Percentiles rank a stretch among this genome's conserved stretches.
Evolutionary conservation across 2,888 invertebrate species (phyloP).

Genomic region (Tetheella fluctuosa): DNA sequence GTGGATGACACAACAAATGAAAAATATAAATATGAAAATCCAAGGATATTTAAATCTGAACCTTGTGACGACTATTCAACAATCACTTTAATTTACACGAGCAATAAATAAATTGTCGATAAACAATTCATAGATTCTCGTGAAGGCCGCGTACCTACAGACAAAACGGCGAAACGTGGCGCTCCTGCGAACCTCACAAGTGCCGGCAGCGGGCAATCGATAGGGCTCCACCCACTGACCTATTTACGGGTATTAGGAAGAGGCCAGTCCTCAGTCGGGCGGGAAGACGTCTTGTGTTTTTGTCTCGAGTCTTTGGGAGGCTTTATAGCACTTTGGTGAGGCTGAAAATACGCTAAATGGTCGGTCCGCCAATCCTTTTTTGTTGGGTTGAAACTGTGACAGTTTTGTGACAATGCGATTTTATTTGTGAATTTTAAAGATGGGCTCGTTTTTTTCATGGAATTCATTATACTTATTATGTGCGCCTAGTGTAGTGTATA

Average conservation of each 20-base stretch:
- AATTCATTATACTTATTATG: neutral
- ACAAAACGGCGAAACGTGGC: constrained; percentile 20
- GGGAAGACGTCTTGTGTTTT: constrained; percentile 38
- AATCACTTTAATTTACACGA: constrained; percentile 17
- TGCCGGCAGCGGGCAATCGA: constrained; percentile 67
- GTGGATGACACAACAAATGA: too few relatives aligned
- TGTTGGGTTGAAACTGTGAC: constrained; percentile 7
- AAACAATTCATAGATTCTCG: constrained; percentile 43
- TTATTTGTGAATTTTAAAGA: neutral
- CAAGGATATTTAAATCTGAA: neutral
- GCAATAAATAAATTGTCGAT: constrained; percentile 26
- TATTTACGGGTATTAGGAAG: constrained; percentile 69
- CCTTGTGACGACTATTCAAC: neutral
- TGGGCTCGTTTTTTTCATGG: neutral
- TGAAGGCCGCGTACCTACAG: constrained; percentile 38
- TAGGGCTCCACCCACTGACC: constrained; percentile 77
- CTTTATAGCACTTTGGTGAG: constrained; percentile 20
- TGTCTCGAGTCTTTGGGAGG: constrained; percentile 43
- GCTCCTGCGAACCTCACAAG: constrained; percentile 68
- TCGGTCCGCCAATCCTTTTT: constrained; percentile 4
- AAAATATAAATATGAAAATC: too few relatives aligned
- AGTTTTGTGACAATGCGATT: neutral
- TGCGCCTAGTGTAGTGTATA: too few relatives aligned
- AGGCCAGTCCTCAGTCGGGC: constrained; percentile 21
- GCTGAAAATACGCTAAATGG: constrained; percentile 13